Percentiles rank a stretch among this genome's conserved stretches.
Evolutionary conservation across 2,888 invertebrate genomes (phyloP).

Genomic region (Andrena bicolor): DNA sequence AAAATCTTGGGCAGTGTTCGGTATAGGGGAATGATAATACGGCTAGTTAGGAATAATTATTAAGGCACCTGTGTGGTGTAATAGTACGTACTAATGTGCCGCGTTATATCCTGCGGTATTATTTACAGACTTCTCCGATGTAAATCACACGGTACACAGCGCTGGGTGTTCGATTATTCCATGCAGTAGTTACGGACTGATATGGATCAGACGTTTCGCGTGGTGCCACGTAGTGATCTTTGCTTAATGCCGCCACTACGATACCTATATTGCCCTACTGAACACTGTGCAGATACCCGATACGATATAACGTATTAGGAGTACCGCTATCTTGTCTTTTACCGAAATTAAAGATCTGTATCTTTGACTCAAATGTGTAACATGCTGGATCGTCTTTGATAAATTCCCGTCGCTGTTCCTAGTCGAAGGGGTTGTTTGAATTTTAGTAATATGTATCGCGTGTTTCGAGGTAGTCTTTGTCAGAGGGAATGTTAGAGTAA

Average conservation of each 20-base stretch:
- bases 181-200: slow-evolving; percentile 43
- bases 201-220: slow-evolving; percentile 40
- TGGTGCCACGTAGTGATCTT: slow-evolving; percentile 30
- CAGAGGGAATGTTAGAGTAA: too few species aligned
- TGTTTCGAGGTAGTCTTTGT: too few species aligned
- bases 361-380: slow-evolving; percentile 9
- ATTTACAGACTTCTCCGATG: slow-evolving; percentile 12
- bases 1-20: too few species aligned
- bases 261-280: slow-evolving; percentile 9
- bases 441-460: background rate
- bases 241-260: slow-evolving; percentile 33
- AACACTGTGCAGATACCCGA: background rate
- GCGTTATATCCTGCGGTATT: background rate
- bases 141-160: slow-evolving; percentile 1
- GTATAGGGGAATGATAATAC: too few species aligned
- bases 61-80: background rate
- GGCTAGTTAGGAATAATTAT: background rate
- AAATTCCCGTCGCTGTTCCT: too few species aligned
- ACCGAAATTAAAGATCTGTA: slow-evolving; percentile 29
- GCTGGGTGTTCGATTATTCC: slow-evolving; percentile 13
- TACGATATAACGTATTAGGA: slow-evolving; percentile 4
- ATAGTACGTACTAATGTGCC: background rate
- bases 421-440: too few species aligned
- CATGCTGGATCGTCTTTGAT: background rate
- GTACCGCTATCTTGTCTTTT: slow-evolving; percentile 14